A percentile compares a stretch with the other conserved stretches of the same genome.
Evolutionary conservation across 1,140 invertebrate genomes (phyloP).

Genomic region (Drosophila mojavensis): DNA sequence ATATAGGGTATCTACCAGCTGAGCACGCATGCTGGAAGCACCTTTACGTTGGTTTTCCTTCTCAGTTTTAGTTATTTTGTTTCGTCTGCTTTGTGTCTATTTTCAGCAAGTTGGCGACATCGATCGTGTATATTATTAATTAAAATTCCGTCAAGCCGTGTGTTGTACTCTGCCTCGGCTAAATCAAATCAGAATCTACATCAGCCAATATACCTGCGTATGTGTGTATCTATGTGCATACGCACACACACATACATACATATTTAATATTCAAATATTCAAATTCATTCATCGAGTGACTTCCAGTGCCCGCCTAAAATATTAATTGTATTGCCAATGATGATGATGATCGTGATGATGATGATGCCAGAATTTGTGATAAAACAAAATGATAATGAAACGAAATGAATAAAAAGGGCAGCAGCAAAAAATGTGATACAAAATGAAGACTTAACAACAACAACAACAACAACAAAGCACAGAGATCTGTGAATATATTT

Average conservation of each 20-base stretch:
- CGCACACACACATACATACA: slow-evolving; percentile 3
- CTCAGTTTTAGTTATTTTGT: slow-evolving; percentile 38
- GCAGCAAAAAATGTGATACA: slow-evolving; percentile 31
- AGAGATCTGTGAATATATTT: slow-evolving; percentile 48
- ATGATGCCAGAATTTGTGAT: slow-evolving; percentile 51
- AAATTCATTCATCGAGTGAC: slow-evolving; percentile 72
- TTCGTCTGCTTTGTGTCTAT: slow-evolving; percentile 55
- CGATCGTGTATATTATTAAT: slow-evolving; percentile 71
- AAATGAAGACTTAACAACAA: slow-evolving; percentile 41
- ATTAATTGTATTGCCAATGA: slow-evolving; percentile 34
- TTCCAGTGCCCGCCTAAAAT: slow-evolving; percentile 37
- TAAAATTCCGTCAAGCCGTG: slow-evolving; percentile 71
- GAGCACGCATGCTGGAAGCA: background rate
- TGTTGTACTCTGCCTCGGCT: slow-evolving; percentile 36
- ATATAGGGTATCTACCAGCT: slow-evolving; percentile 6
- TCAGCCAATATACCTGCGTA: background rate
- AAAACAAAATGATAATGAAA: slow-evolving; percentile 36
- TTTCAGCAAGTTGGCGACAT: slow-evolving; percentile 71
- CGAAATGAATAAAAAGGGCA: slow-evolving; percentile 17
- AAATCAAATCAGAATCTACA: slow-evolving; percentile 60
- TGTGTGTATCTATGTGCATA: too few relatives aligned
- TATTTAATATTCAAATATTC: slow-evolving; percentile 72
- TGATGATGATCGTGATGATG: slow-evolving; percentile 19
- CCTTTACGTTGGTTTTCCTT: slow-evolving; percentile 4
- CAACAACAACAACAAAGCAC: slow-evolving; percentile 14